Evolutionary conservation across 2,888 invertebrate genomes (phyloP).

Genomic region (Protula sp.): DNA sequence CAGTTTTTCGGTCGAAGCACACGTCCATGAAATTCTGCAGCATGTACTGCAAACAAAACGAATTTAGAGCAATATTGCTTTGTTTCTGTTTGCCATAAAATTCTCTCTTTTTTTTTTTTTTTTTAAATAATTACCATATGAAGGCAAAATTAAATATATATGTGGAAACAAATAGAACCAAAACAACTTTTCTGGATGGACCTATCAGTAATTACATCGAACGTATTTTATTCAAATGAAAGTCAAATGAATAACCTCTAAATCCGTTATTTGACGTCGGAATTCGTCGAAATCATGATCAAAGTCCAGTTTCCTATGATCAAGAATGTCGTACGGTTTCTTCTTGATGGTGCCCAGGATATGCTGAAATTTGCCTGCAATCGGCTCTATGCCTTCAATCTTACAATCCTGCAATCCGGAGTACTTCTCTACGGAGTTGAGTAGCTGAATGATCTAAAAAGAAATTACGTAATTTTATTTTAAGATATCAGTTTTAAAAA

Average conservation of each 20-base stretch:
- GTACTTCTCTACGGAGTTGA: slow-evolving; percentile 69
- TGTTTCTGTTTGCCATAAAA: too few relatives aligned
- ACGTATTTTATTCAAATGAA: too few relatives aligned
- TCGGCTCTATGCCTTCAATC: slow-evolving; percentile 74
- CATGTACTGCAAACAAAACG: slow-evolving; percentile 23
- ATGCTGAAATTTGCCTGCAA: slow-evolving; percentile 65
- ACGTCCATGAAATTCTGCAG: slow-evolving; percentile 43
- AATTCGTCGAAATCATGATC: slow-evolving; percentile 72
- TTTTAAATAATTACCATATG: too few relatives aligned
- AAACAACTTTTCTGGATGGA: too few relatives aligned
- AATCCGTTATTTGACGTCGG: slow-evolving; percentile 64
- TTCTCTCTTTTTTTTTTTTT: too few relatives aligned
- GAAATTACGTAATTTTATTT: neutral
- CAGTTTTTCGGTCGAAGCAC: slow-evolving; percentile 37
- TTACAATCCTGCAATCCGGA: slow-evolving; percentile 69
- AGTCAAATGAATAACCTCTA: slow-evolving; percentile 58
- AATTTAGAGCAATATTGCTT: too few relatives aligned
- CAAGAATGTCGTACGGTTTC: slow-evolving; percentile 73
- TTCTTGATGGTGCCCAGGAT: slow-evolving; percentile 65
- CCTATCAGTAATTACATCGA: too few relatives aligned
- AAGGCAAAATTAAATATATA: too few relatives aligned
- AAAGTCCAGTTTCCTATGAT: slow-evolving; percentile 71
- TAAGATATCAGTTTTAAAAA: neutral
- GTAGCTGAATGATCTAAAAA: slow-evolving; percentile 67
- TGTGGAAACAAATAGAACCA: too few relatives aligned